Evolutionary conservation across 2,797 vertebrate genomes (phyloP).

Genomic region (Scleropages formosus): DNA sequence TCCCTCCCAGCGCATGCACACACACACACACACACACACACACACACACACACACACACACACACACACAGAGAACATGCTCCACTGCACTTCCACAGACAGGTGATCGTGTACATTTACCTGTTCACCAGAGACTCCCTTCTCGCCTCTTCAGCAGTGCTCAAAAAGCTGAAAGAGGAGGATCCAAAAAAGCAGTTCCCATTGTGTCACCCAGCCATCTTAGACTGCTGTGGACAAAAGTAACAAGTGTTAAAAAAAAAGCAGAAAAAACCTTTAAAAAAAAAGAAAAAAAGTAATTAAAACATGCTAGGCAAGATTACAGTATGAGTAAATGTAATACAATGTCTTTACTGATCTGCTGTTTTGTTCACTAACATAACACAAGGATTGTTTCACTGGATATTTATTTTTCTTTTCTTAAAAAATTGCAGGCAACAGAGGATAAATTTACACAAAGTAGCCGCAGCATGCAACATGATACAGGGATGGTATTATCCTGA

Average conservation of each 20-base stretch:
- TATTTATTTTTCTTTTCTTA: too few species aligned
- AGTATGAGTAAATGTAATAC: too few species aligned
- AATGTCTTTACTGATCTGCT: slow-evolving; percentile 1
- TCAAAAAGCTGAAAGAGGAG: slow-evolving; percentile 43
- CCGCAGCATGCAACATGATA: too few species aligned
- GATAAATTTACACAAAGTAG: too few species aligned
- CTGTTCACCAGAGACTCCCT: slow-evolving; percentile 55
- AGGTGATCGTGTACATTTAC: slow-evolving; percentile 64
- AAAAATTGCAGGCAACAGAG: too few species aligned
- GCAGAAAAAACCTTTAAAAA: not conserved
- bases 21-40: slow-evolving; percentile 55
- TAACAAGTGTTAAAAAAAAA: not conserved
- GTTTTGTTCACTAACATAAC: too few species aligned
- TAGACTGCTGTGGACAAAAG: slow-evolving; percentile 39
- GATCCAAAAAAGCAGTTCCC: slow-evolving; percentile 29
- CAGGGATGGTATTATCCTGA: too few species aligned
- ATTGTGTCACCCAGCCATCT: slow-evolving; percentile 50
- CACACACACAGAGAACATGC: slow-evolving; percentile 54
- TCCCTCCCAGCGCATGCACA: slow-evolving; percentile 28
- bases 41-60: slow-evolving; percentile 51
- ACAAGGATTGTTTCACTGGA: too few species aligned
- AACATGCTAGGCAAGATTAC: too few species aligned
- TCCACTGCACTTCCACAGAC: slow-evolving; percentile 61
- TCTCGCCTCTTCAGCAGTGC: slow-evolving; percentile 50
- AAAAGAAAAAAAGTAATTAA: not conserved